These are phyloP conservation scores for Tenodera sinensis DNA, from an alignment of 2,888 invertebrate species.

Conservation along the genomic window DNA sequence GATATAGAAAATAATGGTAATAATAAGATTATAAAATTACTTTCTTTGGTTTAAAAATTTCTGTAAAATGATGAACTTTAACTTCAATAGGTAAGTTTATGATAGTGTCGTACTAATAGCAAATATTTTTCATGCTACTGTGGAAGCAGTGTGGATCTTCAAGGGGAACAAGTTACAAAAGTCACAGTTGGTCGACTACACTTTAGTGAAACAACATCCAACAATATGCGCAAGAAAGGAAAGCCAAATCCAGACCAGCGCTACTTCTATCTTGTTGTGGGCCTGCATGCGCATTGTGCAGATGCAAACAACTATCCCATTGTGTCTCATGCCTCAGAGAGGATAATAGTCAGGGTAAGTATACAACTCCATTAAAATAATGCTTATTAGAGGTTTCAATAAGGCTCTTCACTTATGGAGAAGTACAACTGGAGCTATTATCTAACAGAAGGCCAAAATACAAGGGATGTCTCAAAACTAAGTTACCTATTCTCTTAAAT, in stretches of 20 bases:
- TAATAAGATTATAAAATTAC: no score
- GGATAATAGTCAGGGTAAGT: constrained; percentile 92
- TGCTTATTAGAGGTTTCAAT: no score
- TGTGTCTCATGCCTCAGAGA: constrained; percentile 87
- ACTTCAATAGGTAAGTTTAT: not conserved
- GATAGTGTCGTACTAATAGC: not conserved
- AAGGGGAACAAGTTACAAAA: constrained; percentile 83
- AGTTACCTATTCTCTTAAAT: no score
- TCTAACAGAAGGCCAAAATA: no score
- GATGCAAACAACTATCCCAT: constrained; percentile 73
- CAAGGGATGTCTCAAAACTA: no score
- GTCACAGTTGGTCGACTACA: constrained; percentile 94
- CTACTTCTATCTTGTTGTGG: constrained; percentile 93
- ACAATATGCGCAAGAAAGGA: constrained; percentile 98
- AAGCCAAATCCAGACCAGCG: constrained; percentile 98
- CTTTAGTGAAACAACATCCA: constrained; percentile 97
- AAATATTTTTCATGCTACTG: not conserved
- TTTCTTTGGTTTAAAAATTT: no score
- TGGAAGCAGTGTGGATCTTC: constrained; percentile 69
- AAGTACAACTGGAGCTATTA: no score
- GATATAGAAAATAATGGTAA: no score
- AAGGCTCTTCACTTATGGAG: no score
- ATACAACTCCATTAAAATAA: not conserved
- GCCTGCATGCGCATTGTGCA: constrained; percentile 82
- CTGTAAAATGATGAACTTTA: not conserved